Percentiles rank a stretch among this genome's conserved stretches.
Evolutionary conservation across 2,888 invertebrate species (phyloP).

Genomic region (Uloborus plumipes): DNA sequence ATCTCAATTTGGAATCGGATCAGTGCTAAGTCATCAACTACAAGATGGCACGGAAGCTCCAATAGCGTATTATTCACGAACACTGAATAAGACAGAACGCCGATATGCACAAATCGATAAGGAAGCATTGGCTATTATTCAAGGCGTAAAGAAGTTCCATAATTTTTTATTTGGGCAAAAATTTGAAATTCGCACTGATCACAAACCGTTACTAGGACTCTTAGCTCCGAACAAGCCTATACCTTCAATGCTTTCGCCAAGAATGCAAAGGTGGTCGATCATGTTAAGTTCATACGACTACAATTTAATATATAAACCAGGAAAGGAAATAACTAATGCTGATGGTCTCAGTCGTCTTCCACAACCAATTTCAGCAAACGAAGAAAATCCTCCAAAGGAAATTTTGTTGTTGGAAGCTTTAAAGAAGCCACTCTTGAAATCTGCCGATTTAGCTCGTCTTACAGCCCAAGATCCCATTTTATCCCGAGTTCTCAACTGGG

Average conservation of each 20-base stretch:
- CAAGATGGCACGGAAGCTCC: too few relatives aligned
- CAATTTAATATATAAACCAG: neutral
- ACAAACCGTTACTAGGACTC: conserved; percentile 7
- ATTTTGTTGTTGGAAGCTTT: neutral
- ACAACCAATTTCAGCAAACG: neutral
- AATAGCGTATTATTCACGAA: too few relatives aligned
- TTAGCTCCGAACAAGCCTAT: neutral
- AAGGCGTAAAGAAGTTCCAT: too few relatives aligned
- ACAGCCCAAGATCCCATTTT: neutral
- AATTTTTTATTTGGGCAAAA: neutral
- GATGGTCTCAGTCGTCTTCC: neutral
- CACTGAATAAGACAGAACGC: too few relatives aligned
- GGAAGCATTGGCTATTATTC: too few relatives aligned
- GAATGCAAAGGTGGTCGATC: conserved; percentile 26
- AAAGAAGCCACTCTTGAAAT: neutral
- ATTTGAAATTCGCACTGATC: neutral
- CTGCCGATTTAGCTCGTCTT: neutral
- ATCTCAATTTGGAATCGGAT: too few relatives aligned
- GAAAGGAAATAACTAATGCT: neutral
- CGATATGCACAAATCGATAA: too few relatives aligned
- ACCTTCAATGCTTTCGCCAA: conserved; percentile 13
- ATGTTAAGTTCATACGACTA: neutral
- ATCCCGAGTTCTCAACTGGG: conserved; percentile 14
- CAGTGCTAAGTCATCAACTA: too few relatives aligned
- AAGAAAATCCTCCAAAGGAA: neutral